Base-by-base conservation (phyloP, 2,888 invertebrate genomes). In the Scaptodrosophila latifasciaeformis region DNA sequence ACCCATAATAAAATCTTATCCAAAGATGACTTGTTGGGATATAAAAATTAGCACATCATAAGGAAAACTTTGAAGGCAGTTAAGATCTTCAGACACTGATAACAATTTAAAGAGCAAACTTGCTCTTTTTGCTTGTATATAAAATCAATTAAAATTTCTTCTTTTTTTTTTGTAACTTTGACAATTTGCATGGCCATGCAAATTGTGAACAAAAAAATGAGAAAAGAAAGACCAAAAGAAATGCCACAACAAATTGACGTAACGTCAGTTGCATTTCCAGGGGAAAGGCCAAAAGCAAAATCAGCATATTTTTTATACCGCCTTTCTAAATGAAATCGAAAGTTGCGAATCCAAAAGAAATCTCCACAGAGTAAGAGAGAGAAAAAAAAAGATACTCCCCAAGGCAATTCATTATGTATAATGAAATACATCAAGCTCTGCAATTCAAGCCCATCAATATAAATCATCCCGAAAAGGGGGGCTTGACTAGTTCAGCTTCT, bases 401-500 rank as follows among this genome's bases (percentile, higher is more conserved):
- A n/a, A n/a, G 24, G 24, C 24, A 24, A 24, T 24, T 24, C 24
- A 24, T 24, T 24, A 24, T 24, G 24, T 3, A 5, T 7, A 24
- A 24, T 7, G 24, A 24, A 24, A 24, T 24, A 3, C 24, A 7
- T 24, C 37, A 37, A 37, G n/a, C n/a, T n/a, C 37, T 7, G 37
- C 37, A 37, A 17, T 17, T 13, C 37, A 13, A 37, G 17, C 37
- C 44, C 51, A 70, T 76, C 70, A 77, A 79, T 71, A 78, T 72
- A 76, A 78, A 78, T 72, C 71, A 79, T n/a, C n/a, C n/a, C 63
- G 79, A 71, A 79, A 71, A 71, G n/a, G 19, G 21, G 10, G 40
- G 40, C 59, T 30, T 17, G 13, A 39, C 54, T 49, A 37, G 58
- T 54, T 56, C 53, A 66, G 60, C 67, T 77, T 72, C 56, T 66